phyloP scores from a whole-genome alignment of 1,140 invertebrate species.

The Ceratina calcarata region DNA sequence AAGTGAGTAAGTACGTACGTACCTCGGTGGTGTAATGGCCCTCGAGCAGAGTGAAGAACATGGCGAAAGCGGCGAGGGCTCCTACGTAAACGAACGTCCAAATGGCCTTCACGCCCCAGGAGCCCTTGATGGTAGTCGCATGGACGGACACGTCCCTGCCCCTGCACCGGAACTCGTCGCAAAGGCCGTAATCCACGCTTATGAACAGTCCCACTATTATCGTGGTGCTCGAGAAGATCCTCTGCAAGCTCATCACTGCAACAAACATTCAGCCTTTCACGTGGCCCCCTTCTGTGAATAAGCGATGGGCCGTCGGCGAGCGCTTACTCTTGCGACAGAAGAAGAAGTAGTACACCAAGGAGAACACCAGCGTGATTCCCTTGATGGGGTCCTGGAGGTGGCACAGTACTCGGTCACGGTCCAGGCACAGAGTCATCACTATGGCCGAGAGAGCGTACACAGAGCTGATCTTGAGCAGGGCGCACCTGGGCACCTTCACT shows the following conservation, averaged over 20 bases:
- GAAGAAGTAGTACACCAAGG: conserved; percentile 83
- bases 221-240: conserved; percentile 82
- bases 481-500: conserved; percentile 68
- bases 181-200: conserved; percentile 83
- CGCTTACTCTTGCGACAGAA: conserved; percentile 83
- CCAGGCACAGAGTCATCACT: conserved; percentile 73
- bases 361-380: conserved; percentile 81
- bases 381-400: conserved; percentile 84
- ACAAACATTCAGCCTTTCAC: conserved; percentile 36
- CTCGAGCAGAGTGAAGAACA: conserved; percentile 81
- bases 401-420: conserved; percentile 80
- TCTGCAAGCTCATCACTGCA: conserved; percentile 82
- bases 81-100: conserved; percentile 82
- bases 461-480: conserved; percentile 72
- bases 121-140: conserved; percentile 71
- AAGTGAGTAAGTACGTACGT: neutral
- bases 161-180: conserved; percentile 83
- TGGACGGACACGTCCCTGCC: conserved; percentile 78
- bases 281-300: too few relatives aligned
- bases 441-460: conserved; percentile 73
- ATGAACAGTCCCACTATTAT: conserved; percentile 83
- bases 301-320: too few relatives aligned
- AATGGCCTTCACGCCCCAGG: conserved; percentile 80
- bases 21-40: conserved; percentile 73
- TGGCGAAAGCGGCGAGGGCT: conserved; percentile 80